These are phyloP conservation scores for Sarcophaga variegata DNA, from an alignment of 2,888 invertebrate species.

Conservation along the genomic window DNA sequence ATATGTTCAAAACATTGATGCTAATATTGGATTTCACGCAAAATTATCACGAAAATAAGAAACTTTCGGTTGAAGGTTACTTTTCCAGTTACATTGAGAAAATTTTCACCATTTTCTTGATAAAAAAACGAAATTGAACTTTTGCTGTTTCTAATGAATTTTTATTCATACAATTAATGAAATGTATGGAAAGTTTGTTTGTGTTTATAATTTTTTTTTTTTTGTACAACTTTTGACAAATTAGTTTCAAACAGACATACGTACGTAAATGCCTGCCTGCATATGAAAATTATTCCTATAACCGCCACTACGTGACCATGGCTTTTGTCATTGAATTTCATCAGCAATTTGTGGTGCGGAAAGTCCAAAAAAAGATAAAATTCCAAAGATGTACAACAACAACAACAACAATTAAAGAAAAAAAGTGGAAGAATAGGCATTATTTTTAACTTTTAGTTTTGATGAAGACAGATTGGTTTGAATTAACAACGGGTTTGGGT, in stretches of 20 bases:
- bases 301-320: constrained; percentile 34
- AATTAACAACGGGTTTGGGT: background rate
- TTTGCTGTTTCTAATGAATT: constrained; percentile 2
- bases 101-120: constrained; percentile 16
- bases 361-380: background rate
- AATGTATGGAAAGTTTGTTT: constrained; percentile 11
- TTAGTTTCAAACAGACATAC: background rate
- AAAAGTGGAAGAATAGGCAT: background rate
- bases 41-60: too few species aligned
- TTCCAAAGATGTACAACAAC: background rate
- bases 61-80: too few species aligned
- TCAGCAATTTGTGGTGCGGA: constrained; percentile 16
- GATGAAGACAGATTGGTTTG: constrained; percentile 19
- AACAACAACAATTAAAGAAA: background rate
- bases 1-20: too few species aligned
- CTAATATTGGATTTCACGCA: too few species aligned
- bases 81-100: too few species aligned
- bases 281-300: constrained; percentile 11
- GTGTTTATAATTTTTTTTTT: too few species aligned
- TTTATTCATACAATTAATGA: constrained; percentile 5
- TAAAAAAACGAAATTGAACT: background rate
- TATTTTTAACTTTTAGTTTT: background rate
- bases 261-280: background rate
- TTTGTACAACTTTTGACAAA: constrained; percentile 27
- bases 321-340: constrained; percentile 4